Conservation (phyloP, 2,888 invertebrate genomes). For the Thereva nobilitata region DNA sequence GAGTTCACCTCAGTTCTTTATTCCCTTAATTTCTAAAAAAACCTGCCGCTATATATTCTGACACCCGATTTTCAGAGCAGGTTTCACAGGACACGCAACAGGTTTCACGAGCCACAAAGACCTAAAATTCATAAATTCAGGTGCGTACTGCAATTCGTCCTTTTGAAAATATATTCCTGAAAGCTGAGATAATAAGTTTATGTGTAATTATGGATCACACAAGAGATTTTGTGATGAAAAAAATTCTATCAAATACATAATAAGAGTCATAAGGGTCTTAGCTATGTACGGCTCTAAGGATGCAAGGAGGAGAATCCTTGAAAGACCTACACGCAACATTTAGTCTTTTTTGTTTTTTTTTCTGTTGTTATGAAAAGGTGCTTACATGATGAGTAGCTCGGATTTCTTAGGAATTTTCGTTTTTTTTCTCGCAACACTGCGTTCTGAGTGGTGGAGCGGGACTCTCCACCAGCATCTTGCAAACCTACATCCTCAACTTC, state of each 20-base stretch:
- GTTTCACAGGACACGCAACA: too few species aligned
- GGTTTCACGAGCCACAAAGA: too few species aligned
- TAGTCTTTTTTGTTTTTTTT: conserved; percentile 15
- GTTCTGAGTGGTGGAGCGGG: background rate
- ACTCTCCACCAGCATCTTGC: background rate
- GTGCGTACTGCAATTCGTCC: too few species aligned
- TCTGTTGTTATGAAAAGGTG: conserved; percentile 12
- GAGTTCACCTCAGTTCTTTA: too few species aligned
- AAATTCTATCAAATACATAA: conserved; percentile 12
- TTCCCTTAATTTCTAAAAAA: too few species aligned
- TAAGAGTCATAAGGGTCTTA: too few species aligned
- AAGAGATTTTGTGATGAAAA: conserved; percentile 20
- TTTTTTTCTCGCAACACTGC: background rate
- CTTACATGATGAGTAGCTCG: conserved; percentile 7
- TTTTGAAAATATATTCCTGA: background rate
- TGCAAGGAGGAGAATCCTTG: conserved; percentile 3
- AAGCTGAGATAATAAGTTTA: conserved; percentile 20
- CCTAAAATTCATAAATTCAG: too few species aligned
- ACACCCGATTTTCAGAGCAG: too few species aligned
- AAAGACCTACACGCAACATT: conserved; percentile 27
- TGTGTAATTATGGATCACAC: conserved; percentile 6
- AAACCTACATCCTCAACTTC: background rate
- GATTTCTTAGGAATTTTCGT: conserved; percentile 16
- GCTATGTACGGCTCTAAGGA: too few species aligned
- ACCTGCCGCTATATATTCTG: too few species aligned